Base-by-base conservation (phyloP, 1,140 invertebrate species). In the Macrosteles quadrilineatus region DNA sequence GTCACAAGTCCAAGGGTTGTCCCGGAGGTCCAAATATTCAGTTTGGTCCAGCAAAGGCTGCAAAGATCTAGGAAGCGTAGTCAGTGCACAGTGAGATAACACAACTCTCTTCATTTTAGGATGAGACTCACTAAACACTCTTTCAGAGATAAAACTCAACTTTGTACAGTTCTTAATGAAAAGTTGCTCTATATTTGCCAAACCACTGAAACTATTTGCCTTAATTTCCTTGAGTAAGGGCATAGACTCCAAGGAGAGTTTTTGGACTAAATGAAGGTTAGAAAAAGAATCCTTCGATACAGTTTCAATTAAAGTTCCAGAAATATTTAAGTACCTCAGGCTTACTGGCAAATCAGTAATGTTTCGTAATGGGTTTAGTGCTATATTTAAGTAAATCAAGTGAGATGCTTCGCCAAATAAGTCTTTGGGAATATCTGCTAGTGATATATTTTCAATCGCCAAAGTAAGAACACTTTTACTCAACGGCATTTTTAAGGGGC, bases 1-100 rank as follows among this genome's bases (percentile, higher is more conserved):
- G 23, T 59, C 55, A 59, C 55, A 59, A 59, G 23, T 59, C 55
- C 55, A 59, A 59, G 55, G 55, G 25, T 59, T 59, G 2, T 25
- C 55, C 25, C 27, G 55, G 4, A 59, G 25, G 27, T 59, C 55
- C 3, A 59, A 23, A 25, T 30, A 29, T 2, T 59, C 12, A 12
- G n/a, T 9, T 30, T 59, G 6, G n/a, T 9, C 27, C 2, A 59
- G 11, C n/a, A 59, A 2, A 12, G 21, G 55, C 27, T 59, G 2
- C 21, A 59, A 30, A 25, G 9, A 9, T 29, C 27, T 59, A 9
- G 55, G n/a, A 9, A 59, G n/a, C 6, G 55, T 27, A 4, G 21
- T 29, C 2, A 59, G 55, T 4, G 2, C 55, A 59, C 21, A 27
- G n/a, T 59, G 6, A 6, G 55, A 14, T 11, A 59, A 23, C 4